Base-by-base conservation (phyloP, 2,797 vertebrate species). In the Sebastiscus albofasciatus region DNA sequence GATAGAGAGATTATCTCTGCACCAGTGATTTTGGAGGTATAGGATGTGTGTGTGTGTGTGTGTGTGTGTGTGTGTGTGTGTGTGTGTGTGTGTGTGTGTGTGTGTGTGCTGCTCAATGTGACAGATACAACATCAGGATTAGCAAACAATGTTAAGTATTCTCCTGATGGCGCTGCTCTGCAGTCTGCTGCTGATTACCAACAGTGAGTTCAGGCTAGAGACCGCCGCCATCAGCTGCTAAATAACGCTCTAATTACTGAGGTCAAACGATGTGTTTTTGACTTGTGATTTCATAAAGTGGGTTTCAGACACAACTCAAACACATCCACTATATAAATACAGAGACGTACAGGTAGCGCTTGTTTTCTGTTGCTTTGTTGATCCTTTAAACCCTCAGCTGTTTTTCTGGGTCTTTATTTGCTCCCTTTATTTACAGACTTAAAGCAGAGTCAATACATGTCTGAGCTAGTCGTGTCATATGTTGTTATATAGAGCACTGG, bases 61-160 rank as follows among this genome's bases (percentile, higher is more conserved):
- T 8, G 33, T 7, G 33, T 3, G 33, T 9, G 33, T 10, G 33
- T 0, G 33, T 4, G 12, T 0, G 33, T 3, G 31, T 2, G 31
- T 1, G 33, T 2, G 33, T 34, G 10, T 34, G 10, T 11, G 11
- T 36, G 0, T 39, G 83, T 69, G 34, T 31, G 69, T 75, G 69
- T 62, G 75, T 59, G 65, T 68, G 61, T 31, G 67, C 58, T 31
- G 31, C 31, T 6, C 31, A 31, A 31, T 64, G 73, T 55, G 79
- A 72, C 59, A 72, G 61, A 82, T 26, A 56, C 84, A 77, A 61
- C 72, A 75, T 77, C 70, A 79, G 75, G 73, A 84, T 78, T 66
- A 82, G 82, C 79, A 85, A 91, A 89, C 85, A 90, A 74, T 77
- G 82, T 73, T 79, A 78, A 76, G 78, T 76, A 87, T 90, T 89